These are phyloP conservation scores for Nezara viridula DNA, from an alignment of 2,888 invertebrate genomes.

Conservation along the genomic window DNA sequence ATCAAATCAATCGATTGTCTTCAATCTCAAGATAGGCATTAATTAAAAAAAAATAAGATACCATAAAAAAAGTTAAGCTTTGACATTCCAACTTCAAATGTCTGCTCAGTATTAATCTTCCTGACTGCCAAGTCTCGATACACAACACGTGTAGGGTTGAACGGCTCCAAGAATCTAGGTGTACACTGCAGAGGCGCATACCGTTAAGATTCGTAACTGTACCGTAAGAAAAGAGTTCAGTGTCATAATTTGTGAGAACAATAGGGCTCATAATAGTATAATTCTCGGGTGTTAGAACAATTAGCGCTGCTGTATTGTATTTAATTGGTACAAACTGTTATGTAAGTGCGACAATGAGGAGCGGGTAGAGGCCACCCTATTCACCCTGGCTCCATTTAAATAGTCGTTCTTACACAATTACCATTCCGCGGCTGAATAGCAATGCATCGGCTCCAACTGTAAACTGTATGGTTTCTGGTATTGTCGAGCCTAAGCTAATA, in stretches of 20 bases:
- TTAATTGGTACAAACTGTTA: slow-evolving; percentile 58
- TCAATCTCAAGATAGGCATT: too few species aligned
- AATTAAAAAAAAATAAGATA: too few species aligned
- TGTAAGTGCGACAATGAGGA: slow-evolving; percentile 40
- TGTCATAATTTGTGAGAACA: slow-evolving; percentile 57
- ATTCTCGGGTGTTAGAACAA: slow-evolving; percentile 53
- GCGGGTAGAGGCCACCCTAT: neutral
- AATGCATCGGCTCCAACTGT: neutral
- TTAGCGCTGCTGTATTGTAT: slow-evolving; percentile 54
- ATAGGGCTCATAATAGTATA: slow-evolving; percentile 50
- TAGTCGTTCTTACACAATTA: neutral
- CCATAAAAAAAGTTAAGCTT: too few species aligned
- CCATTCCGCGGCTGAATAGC: neutral
- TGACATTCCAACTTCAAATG: too few species aligned
- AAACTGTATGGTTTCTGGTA: too few species aligned
- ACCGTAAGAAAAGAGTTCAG: slow-evolving; percentile 50
- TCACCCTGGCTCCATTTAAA: neutral
- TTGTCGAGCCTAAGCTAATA: too few species aligned
- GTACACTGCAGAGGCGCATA: slow-evolving; percentile 9
- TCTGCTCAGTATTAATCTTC: too few species aligned
- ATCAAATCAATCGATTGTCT: too few species aligned
- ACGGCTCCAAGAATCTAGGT: slow-evolving; percentile 6
- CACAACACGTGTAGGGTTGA: neutral
- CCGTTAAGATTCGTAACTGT: slow-evolving; percentile 58
- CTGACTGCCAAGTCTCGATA: too few species aligned